phyloP scores from a whole-genome alignment of 1,140 invertebrate species.

The Macrobrachium nipponense region DNA sequence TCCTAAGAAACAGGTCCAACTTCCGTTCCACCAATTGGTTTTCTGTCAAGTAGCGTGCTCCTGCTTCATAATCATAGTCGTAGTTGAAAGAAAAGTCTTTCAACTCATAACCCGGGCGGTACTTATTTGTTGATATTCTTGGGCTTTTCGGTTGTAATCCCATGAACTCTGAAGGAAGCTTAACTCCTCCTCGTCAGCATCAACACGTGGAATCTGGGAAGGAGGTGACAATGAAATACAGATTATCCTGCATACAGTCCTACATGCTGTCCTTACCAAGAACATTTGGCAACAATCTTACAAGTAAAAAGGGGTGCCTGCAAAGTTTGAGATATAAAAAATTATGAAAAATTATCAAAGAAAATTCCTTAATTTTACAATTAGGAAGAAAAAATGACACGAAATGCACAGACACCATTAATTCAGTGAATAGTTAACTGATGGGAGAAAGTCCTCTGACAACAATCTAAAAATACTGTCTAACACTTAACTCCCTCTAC shows the following conservation, averaged over 20 bases:
- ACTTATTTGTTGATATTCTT: slow-evolving; percentile 25
- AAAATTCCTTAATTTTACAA: not conserved
- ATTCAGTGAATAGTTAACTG: not conserved
- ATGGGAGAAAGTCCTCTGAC: not conserved
- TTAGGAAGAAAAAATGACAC: not conserved
- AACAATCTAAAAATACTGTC: not conserved
- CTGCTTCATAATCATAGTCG: slow-evolving; percentile 38
- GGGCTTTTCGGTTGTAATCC: slow-evolving; percentile 36
- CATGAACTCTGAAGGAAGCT: slow-evolving; percentile 40
- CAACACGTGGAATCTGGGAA: slow-evolving; percentile 47
- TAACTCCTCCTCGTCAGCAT: slow-evolving; percentile 35
- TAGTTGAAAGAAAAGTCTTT: slow-evolving; percentile 38
- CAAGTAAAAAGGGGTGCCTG: not conserved
- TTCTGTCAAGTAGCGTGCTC: slow-evolving; percentile 33
- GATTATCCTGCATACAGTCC: too few relatives aligned
- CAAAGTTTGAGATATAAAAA: not conserved
- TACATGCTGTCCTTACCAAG: too few relatives aligned
- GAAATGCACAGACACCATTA: not conserved
- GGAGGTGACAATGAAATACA: not conserved
- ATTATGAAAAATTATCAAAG: not conserved
- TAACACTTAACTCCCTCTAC: not conserved
- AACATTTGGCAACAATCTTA: not conserved
- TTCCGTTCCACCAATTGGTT: slow-evolving; percentile 57
- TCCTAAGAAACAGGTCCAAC: slow-evolving; percentile 51
- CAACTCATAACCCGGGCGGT: slow-evolving; percentile 11